Conservation (phyloP, 2,888 invertebrate genomes). For the Melikaiella ostensackeni region DNA sequence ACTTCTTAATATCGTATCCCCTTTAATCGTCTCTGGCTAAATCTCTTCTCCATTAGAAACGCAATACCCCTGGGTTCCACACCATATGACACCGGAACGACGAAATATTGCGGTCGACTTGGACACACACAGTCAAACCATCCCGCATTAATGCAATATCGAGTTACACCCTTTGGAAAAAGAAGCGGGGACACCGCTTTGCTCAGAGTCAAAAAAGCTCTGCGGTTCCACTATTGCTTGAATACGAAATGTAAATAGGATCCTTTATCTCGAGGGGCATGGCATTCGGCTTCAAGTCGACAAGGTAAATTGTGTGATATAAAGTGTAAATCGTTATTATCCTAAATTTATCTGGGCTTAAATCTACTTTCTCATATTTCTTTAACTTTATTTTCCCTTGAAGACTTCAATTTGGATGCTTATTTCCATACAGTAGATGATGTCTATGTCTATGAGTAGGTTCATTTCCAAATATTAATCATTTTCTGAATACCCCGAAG, state of each 20-base stretch:
- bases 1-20: constrained; percentile 52
- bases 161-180: constrained; percentile 57
- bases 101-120: constrained; percentile 71
- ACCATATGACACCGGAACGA: constrained; percentile 68
- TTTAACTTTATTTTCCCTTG: neutral
- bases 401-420: neutral
- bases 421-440: too few relatives aligned
- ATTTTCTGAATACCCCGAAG: neutral
- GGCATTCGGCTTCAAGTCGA: neutral
- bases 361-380: neutral
- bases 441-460: too few relatives aligned
- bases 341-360: neutral
- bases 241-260: neutral
- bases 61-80: constrained; percentile 67
- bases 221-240: neutral
- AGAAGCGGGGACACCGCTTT: neutral
- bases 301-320: neutral
- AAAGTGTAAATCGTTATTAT: neutral
- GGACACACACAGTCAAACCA: constrained; percentile 63
- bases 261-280: neutral
- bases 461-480: neutral
- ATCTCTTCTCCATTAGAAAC: constrained; percentile 58
- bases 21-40: constrained; percentile 57
- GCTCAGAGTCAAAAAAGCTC: constrained; percentile 9
- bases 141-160: constrained; percentile 68